Evolutionary conservation across 2,113 vertebrate genomes (phyloP).

Genomic region (Spea bombifrons): DNA sequence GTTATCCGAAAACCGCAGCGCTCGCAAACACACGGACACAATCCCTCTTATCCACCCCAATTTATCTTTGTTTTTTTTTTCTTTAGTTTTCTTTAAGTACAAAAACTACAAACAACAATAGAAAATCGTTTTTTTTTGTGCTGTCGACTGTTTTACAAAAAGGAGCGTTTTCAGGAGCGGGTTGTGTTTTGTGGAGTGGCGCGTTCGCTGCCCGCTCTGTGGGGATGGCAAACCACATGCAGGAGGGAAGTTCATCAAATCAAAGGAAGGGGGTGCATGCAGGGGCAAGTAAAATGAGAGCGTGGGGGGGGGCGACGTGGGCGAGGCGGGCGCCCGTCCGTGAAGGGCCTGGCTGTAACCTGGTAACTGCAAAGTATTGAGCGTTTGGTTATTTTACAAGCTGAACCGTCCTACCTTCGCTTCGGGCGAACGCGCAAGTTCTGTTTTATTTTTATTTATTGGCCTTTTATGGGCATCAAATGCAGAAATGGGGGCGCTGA

Average conservation of each 20-base stretch:
- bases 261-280: slow-evolving; percentile 26
- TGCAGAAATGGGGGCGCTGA: slow-evolving; percentile 6
- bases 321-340: not conserved
- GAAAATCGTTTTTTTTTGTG: slow-evolving; percentile 95
- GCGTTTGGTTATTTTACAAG: not conserved
- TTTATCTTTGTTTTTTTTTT: slow-evolving; percentile 58
- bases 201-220: slow-evolving; percentile 60
- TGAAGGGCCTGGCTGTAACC: not conserved
- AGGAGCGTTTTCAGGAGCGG: slow-evolving; percentile 69
- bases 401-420: too few relatives aligned
- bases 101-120: slow-evolving; percentile 99
- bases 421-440: too few relatives aligned
- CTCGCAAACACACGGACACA: slow-evolving; percentile 88
- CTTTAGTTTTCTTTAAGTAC: slow-evolving; percentile 73
- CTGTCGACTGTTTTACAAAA: slow-evolving; percentile 91
- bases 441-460: too few relatives aligned
- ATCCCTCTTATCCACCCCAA: slow-evolving; percentile 45
- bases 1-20: slow-evolving; percentile 82
- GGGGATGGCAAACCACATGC: slow-evolving; percentile 26
- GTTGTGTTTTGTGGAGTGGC: slow-evolving; percentile 53
- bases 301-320: not conserved
- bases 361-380: slow-evolving; percentile 2
- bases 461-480: slow-evolving; percentile 5
- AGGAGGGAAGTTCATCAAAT: slow-evolving; percentile 14
- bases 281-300: slow-evolving; percentile 19